phyloP scores from a whole-genome alignment of 2,888 invertebrate species.

The Neoascia interrupta region DNA sequence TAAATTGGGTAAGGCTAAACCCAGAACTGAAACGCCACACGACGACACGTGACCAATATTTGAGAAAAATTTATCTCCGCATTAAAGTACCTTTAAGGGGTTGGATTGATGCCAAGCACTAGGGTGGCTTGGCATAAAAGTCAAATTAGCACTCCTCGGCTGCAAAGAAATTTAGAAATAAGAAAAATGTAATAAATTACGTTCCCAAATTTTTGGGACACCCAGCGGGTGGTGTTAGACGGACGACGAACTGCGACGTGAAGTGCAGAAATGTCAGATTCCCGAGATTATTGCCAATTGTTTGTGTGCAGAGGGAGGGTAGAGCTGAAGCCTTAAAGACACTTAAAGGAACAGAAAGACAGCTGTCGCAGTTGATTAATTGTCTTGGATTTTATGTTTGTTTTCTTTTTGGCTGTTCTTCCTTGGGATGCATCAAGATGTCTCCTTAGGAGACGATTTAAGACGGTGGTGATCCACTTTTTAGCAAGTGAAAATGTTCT shows the following conservation, averaged over 20 bases:
- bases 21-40: background rate
- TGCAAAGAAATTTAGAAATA: slow-evolving; percentile 1
- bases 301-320: slow-evolving; percentile 10
- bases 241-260: no score
- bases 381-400: slow-evolving; percentile 50
- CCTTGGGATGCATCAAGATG: slow-evolving; percentile 60
- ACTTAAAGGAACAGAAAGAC: slow-evolving; percentile 58
- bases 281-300: slow-evolving; percentile 52
- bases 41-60: slow-evolving; percentile 42
- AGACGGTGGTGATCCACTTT: slow-evolving; percentile 63
- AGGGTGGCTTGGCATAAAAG: no score
- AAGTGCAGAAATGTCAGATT: slow-evolving; percentile 56
- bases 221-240: no score
- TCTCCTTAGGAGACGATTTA: slow-evolving; percentile 56
- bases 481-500: slow-evolving; percentile 53
- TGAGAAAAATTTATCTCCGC: background rate
- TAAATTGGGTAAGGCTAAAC: slow-evolving; percentile 15
- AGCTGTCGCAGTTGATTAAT: slow-evolving; percentile 68
- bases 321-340: slow-evolving; percentile 34
- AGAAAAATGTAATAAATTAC: slow-evolving; percentile 56
- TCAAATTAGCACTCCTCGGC: slow-evolving; percentile 51
- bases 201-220: slow-evolving; percentile 27
- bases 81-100: no score
- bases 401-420: slow-evolving; percentile 24
- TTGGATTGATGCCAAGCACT: no score